Evolutionary conservation across 1,140 invertebrate genomes (phyloP), one percentile per base, ranked within the genome.

Genomic region (Megathymus violae): DNA sequence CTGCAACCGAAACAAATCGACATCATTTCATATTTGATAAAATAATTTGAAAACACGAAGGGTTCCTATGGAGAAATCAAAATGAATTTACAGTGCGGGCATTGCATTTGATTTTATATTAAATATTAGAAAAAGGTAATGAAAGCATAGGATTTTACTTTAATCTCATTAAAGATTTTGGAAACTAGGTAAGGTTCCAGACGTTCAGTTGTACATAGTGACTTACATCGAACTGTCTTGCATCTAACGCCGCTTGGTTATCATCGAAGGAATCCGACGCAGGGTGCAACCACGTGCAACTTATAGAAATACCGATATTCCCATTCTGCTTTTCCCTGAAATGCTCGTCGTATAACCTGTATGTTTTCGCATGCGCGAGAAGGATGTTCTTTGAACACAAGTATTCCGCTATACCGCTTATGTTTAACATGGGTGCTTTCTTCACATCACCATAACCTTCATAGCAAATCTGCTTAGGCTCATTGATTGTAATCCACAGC

Each of bases 401-500:
- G 62, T 94, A 94, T n/a, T 92, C 88, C 0, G 78, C 92, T 19
- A 92, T 85, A 1, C 93, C 93, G 0, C 88, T 81, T 60, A 88
- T 83, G 51, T 92, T 91, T 10, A 91, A 74, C 1, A 88, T 77
- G 0, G 93, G 93, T 0, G 92, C 92, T 75, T 92, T 91, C 9
- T 72, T 69, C 44, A 85, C 86, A 0, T 82, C 78, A 3, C 92
- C 92, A 69, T 95, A 95, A 2, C 93, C 93, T 48, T 86, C 80
- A 27, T 91, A 81, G 58, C 93, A 94, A 4, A 93, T 87, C 41
- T 93, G 91, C 71, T 92, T 92, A 0, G 94, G 94, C 74, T 95
- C 94, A 72, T 95, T 95, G 25, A 96, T 92, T 0, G 95, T 95
- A 0, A 93, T 92, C 94, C 95, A 96, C 44, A 89, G 44, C 50